A percentile compares a stretch with the other conserved stretches of the same genome.
These are phyloP conservation scores for Pardosa pseudoannulata DNA, from an alignment of 2,888 invertebrate genomes.

Conservation along the genomic window DNA sequence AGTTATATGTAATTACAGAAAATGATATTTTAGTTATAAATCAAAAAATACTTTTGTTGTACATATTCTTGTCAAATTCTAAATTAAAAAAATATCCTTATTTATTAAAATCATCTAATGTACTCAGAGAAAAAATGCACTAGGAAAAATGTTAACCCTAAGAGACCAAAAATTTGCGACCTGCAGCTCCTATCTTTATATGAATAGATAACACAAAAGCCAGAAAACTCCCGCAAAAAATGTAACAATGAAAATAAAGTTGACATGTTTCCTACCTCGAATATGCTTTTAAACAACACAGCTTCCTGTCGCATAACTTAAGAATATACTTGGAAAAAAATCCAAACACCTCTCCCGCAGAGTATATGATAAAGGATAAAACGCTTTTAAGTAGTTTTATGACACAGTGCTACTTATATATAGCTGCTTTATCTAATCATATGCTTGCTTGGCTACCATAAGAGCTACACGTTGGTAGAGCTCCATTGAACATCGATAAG, in stretches of 20 bases:
- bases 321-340: background rate
- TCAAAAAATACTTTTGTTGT: too few species aligned
- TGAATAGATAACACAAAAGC: too few species aligned
- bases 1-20: too few species aligned
- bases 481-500: slow-evolving; percentile 52
- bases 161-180: too few species aligned
- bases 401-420: slow-evolving; percentile 13
- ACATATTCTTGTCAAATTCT: too few species aligned
- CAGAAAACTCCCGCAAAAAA: background rate
- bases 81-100: too few species aligned
- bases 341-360: slow-evolving; percentile 32
- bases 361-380: slow-evolving; percentile 43
- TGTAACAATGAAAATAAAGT: background rate
- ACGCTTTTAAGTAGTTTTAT: slow-evolving; percentile 42
- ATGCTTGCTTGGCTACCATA: slow-evolving; percentile 30
- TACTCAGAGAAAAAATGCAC: too few species aligned
- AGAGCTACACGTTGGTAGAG: slow-evolving; percentile 19
- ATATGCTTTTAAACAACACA: background rate
- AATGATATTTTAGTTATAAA: too few species aligned
- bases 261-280: background rate
- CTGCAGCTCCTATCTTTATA: too few species aligned
- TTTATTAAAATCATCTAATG: too few species aligned
- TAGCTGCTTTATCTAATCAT: slow-evolving; percentile 46
- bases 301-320: background rate
- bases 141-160: too few species aligned